These are phyloP conservation scores for Drosophila aff. DNA, from an alignment of 1,140 invertebrate genomes.

Conservation along the genomic window DNA sequence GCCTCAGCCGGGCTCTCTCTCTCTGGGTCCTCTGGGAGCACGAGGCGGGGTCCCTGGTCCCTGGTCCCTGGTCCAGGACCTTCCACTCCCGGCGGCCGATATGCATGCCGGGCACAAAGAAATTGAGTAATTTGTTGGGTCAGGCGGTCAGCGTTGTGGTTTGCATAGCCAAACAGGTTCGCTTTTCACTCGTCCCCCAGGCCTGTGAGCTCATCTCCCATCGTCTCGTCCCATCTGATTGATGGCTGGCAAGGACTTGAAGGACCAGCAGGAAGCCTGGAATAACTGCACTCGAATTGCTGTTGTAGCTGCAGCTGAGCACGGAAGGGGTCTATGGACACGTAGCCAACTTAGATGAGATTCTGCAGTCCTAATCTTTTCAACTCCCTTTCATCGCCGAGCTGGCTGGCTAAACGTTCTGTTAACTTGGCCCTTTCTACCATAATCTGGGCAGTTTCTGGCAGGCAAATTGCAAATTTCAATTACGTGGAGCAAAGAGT, in stretches of 20 bases:
- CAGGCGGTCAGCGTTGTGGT: slow-evolving; percentile 80
- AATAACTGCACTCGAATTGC: slow-evolving; percentile 70
- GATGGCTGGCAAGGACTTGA: slow-evolving; percentile 58
- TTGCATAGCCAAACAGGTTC: slow-evolving; percentile 78
- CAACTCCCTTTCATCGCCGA: slow-evolving; percentile 24
- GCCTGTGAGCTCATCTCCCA: slow-evolving; percentile 19
- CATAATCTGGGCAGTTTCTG: slow-evolving; percentile 12
- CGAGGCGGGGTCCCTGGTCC: slow-evolving; percentile 5
- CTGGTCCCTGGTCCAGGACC: slow-evolving; percentile 23
- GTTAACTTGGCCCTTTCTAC: slow-evolving; percentile 10
- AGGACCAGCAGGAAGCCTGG: slow-evolving; percentile 12
- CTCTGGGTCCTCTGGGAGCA: slow-evolving; percentile 35
- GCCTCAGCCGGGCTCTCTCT: background rate
- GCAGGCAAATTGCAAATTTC: slow-evolving; percentile 11
- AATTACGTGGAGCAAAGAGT: background rate
- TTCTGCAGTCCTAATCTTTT: slow-evolving; percentile 30
- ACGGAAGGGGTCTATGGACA: slow-evolving; percentile 18
- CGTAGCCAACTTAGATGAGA: slow-evolving; percentile 27
- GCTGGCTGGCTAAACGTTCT: slow-evolving; percentile 2
- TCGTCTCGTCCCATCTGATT: slow-evolving; percentile 51
- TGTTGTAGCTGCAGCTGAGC: slow-evolving; percentile 60
- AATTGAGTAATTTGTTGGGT: slow-evolving; percentile 83
- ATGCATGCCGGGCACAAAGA: slow-evolving; percentile 73
- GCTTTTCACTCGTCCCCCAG: slow-evolving; percentile 27
- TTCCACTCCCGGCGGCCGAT: slow-evolving; percentile 30